phyloP scores from a whole-genome alignment of 2,113 vertebrate species.

The Microcebus murinus region DNA sequence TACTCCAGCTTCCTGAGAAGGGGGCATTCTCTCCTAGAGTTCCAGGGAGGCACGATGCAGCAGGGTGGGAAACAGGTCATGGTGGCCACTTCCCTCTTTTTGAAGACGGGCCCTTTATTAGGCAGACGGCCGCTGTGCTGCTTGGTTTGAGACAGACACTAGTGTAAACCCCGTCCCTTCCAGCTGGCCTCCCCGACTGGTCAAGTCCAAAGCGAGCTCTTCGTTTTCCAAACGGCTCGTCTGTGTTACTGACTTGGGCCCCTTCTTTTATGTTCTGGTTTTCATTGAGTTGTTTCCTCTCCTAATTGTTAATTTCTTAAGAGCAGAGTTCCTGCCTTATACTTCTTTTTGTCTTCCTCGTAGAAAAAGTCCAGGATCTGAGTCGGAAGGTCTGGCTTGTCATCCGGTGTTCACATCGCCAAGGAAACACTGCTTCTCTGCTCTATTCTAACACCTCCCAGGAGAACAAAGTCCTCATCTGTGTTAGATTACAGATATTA shows the following conservation, averaged over 20 bases:
- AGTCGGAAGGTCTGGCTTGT: not conserved
- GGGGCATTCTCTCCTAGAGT: not conserved
- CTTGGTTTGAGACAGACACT: not conserved
- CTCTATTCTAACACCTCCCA: not conserved
- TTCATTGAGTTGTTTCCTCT: not conserved
- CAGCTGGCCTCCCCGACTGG: not conserved
- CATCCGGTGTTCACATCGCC: not conserved
- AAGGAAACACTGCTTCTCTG: not conserved
- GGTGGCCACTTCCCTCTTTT: not conserved
- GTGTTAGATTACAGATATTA: not conserved
- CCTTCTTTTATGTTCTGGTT: not conserved
- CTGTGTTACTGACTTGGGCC: not conserved
- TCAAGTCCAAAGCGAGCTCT: not conserved
- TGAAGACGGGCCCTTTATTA: not conserved
- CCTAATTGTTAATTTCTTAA: not conserved
- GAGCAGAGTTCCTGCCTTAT: not conserved
- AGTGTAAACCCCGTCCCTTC: not conserved
- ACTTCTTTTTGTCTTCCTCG: not conserved
- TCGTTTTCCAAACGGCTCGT: not conserved
- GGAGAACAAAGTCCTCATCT: not conserved
- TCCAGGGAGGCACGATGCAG: rapidly evolving
- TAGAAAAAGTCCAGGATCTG: not conserved
- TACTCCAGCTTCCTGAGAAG: conserved; percentile 36
- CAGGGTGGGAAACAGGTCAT: rapidly evolving
- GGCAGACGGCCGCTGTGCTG: not conserved